A percentile compares a stretch with the other conserved stretches of the same genome.
Conservation (phyloP, 2,113 vertebrate genomes). For the Ammodytes dubius region DNA sequence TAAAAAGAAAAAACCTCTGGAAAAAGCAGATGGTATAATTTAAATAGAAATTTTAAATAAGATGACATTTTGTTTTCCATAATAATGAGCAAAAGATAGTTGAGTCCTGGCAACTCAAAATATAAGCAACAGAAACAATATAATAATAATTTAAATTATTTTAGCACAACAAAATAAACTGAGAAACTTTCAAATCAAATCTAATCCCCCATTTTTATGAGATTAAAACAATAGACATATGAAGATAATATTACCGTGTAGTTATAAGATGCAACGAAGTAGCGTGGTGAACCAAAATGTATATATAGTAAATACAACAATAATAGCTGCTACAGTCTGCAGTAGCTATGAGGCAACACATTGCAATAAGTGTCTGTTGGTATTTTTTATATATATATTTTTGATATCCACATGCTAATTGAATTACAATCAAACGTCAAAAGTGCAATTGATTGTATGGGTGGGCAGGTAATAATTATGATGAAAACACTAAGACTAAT, state of each 20-base stretch:
- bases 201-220: fast-evolving
- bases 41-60: background rate
- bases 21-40: background rate
- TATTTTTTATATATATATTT: background rate
- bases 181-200: background rate
- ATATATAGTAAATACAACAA: background rate
- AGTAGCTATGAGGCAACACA: background rate
- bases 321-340: background rate
- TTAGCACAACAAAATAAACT: background rate
- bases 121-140: background rate
- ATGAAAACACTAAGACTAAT: background rate
- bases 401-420: background rate
- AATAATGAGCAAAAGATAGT: background rate
- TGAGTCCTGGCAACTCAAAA: too few relatives aligned
- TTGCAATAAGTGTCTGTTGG: background rate
- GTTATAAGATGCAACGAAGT: background rate
- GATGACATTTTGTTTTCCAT: background rate
- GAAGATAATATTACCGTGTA: background rate
- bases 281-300: background rate
- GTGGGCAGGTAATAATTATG: background rate
- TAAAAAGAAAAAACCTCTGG: background rate
- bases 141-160: background rate
- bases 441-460: background rate
- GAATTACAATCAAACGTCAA: background rate
- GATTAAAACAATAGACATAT: background rate